Evolutionary conservation across 2,797 vertebrate species (phyloP).

Genomic region (Pangasius djambal): DNA sequence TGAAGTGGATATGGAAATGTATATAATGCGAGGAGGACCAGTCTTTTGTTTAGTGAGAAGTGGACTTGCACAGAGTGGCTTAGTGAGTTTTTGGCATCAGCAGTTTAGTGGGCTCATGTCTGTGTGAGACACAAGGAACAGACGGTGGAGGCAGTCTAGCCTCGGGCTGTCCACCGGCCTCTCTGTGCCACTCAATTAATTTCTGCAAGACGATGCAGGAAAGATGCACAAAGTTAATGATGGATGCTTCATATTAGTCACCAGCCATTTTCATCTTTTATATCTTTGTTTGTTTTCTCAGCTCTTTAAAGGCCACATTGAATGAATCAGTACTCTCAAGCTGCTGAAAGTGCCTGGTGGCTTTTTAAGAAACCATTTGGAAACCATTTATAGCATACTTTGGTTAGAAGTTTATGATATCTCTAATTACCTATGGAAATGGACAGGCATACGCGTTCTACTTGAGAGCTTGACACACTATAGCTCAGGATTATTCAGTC

Average conservation of each 20-base stretch:
- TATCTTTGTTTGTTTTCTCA: slow-evolving; percentile 35
- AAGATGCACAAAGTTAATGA: slow-evolving; percentile 61
- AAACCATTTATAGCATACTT: slow-evolving; percentile 34
- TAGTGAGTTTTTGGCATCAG: slow-evolving; percentile 51
- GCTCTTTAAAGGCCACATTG: slow-evolving; percentile 33
- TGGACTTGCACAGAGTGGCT: slow-evolving; percentile 35
- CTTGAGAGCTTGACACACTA: slow-evolving; percentile 33
- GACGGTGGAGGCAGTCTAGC: slow-evolving; percentile 57
- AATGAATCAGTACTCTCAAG: slow-evolving; percentile 22
- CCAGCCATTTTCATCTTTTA: slow-evolving; percentile 46
- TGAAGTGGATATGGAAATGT: not conserved
- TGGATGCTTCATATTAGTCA: slow-evolving; percentile 58
- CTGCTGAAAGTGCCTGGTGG: slow-evolving; percentile 24
- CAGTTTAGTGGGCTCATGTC: slow-evolving; percentile 51
- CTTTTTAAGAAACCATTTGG: slow-evolving; percentile 35
- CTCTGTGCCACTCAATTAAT: slow-evolving; percentile 63
- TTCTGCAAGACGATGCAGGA: slow-evolving; percentile 56
- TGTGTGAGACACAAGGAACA: slow-evolving; percentile 50
- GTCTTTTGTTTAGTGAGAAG: slow-evolving; percentile 25
- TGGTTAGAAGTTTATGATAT: slow-evolving; percentile 29
- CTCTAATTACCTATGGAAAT: slow-evolving; percentile 49
- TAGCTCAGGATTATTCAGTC: slow-evolving; percentile 48
- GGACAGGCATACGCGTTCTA: slow-evolving; percentile 44
- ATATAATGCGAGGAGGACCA: not conserved
- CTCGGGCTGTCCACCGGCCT: slow-evolving; percentile 57